Conservation (phyloP, 2,113 vertebrate genomes). For the Solea senegalensis region DNA sequence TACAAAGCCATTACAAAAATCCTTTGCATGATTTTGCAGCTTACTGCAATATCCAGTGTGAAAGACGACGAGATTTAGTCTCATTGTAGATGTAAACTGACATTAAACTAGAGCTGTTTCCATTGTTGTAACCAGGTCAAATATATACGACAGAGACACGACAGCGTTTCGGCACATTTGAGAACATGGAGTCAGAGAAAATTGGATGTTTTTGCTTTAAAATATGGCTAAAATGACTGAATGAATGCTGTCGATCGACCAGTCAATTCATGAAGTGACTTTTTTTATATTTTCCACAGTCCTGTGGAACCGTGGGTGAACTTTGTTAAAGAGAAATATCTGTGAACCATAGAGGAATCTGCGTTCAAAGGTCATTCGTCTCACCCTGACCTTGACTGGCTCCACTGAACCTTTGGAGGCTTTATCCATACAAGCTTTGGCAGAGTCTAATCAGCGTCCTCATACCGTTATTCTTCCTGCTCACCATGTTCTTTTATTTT, state of each 20-base stretch:
- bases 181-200: not conserved
- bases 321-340: no score
- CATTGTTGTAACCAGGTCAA: no score
- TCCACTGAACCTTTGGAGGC: slow-evolving; percentile 3
- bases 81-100: slow-evolving; percentile 12
- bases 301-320: no score
- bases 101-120: no score
- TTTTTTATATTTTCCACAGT: no score
- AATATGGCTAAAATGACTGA: not conserved
- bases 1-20: not conserved
- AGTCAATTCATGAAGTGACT: not conserved
- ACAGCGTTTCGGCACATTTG: not conserved
- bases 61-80: not conserved
- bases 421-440: slow-evolving; percentile 46
- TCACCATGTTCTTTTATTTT: slow-evolving; percentile 32
- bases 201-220: not conserved
- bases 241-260: not conserved
- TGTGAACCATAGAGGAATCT: not conserved
- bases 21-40: not conserved
- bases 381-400: slow-evolving; percentile 18
- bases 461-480: not conserved
- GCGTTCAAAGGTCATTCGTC: slow-evolving; percentile 19
- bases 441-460: slow-evolving; percentile 36
- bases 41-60: not conserved
- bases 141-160: not conserved